Base-by-base conservation (phyloP, 2,113 vertebrate genomes). In the Hyperopisus bebe region DNA sequence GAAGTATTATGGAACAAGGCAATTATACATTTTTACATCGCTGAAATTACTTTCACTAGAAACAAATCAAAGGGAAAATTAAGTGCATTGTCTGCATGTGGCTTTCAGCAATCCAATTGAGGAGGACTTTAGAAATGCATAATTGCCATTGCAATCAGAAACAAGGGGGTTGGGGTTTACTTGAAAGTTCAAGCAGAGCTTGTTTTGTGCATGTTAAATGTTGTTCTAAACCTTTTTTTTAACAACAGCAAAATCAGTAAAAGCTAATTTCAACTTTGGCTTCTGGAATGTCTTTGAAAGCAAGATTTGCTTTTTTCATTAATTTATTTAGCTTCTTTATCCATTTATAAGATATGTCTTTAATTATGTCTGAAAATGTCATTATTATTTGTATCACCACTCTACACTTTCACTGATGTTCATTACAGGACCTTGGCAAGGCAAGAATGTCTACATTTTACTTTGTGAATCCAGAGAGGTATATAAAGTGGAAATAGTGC, bases 1-100 rank as follows among this genome's bases (percentile, higher is more conserved):
- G 82, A 87, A n/a, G 84, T 70, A 90, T 90, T 90, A 70, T 74
- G 27, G 83, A 74, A 90, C 83, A 90, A 86, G 89, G 58, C 55
- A 90, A 90, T 90, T 90, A 87, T 87, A 66, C 84, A 90, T 90
- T 90, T 87, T 90, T 74, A 90, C 62, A 90, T 58, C 19, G 55
- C 66, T 46, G 86, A 77, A 90, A 87, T 90, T 87, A 87, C 48
- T 87, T 74, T 66, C 84, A 90, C 66, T 90, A 87, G 89, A 90
- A 87, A 90, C 46, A 87, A 90, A 87, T 87, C 58, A 90, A 87
- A 87, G 89, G 62, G 62, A 42, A 87, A 90, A 90, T 90, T 50
- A 87, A 90, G 85, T 77, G 62, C 47, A 74, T 87, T 90, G 84
- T 42, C 89, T 87, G 19, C 39, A 80, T 87, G 31, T 80, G 62